Base-by-base conservation (phyloP, 2,797 vertebrate genomes). In the Lophius americanus region DNA sequence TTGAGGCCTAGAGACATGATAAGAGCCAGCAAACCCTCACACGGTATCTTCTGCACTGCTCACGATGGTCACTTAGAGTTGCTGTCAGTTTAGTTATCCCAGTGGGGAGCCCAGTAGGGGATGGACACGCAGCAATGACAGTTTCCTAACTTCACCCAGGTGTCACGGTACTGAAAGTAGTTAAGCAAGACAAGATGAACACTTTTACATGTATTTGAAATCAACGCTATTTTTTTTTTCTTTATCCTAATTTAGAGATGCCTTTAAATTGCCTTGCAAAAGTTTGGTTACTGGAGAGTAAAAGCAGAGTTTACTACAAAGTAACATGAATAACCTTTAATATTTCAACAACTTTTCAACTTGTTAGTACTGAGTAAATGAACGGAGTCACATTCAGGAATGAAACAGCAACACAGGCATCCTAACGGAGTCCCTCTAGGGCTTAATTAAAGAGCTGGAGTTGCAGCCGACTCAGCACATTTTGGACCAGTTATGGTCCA, bases 51-150 rank as follows among this genome's bases (percentile, higher is more conserved):
- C 51, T 38, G 13, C 75, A 85, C 61, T 79, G 76, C 73, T 64
- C 60, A 41, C 41, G 41, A 2, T 56, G 75, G 78, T 80, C 81
- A 78, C 46, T 12, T 64, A 59, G 54, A 75, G 63, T 86, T 61
- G 64, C 49, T 36, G 64, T 88, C 81, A 82, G 51, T n/a, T 49
- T 2, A 9, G 33, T 47, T 8, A 9, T 41, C 56, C 36, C 76
- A 47, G 41, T n/a, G 13, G 66, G 39, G 41, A 42, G 41, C 41
- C 6, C 41, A 42, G 8, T 3, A 8, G 41, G 41, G 3, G 1
- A 62, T 9, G 11, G 57, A 65, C 65, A 76, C 44, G 5, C 49
- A 9, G 42, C 8, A 46, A 51, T 57, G 36, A 33, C 43, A 52
- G 13, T 14, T 61, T 63, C 77, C 50, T 60, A 72, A 69, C 58